Conservation (phyloP, 2,888 invertebrate species). For the Ormia ochracea region DNA sequence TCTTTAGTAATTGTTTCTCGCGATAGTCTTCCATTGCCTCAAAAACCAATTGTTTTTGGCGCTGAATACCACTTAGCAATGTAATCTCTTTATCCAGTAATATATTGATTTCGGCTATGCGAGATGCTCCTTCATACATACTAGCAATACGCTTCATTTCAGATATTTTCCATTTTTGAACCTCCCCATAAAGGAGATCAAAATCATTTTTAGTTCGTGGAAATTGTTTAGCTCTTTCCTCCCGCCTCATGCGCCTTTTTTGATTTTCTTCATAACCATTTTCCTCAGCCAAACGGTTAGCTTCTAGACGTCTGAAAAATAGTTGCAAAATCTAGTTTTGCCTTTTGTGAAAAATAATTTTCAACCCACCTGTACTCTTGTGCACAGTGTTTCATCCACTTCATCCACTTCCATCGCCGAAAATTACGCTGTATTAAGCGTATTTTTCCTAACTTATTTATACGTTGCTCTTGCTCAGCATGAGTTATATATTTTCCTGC, state of each 20-base stretch:
- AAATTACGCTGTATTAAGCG: slow-evolving; percentile 81
- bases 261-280: slow-evolving; percentile 69
- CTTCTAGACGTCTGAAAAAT: slow-evolving; percentile 77
- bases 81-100: slow-evolving; percentile 85
- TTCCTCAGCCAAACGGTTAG: slow-evolving; percentile 71
- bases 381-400: slow-evolving; percentile 78
- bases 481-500: slow-evolving; percentile 82
- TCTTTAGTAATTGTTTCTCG: slow-evolving; percentile 81
- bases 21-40: slow-evolving; percentile 80
- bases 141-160: slow-evolving; percentile 81
- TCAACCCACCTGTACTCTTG: slow-evolving; percentile 76
- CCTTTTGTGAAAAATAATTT: neutral
- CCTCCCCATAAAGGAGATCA: slow-evolving; percentile 82
- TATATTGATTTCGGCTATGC: slow-evolving; percentile 83
- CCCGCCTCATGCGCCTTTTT: slow-evolving; percentile 77
- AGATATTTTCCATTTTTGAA: slow-evolving; percentile 74
- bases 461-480: slow-evolving; percentile 80
- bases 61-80: slow-evolving; percentile 80
- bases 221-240: slow-evolving; percentile 82
- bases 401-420: slow-evolving; percentile 75
- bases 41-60: slow-evolving; percentile 81
- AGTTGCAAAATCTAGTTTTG: neutral
- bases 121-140: slow-evolving; percentile 82
- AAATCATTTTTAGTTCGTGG: slow-evolving; percentile 85
- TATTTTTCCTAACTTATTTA: slow-evolving; percentile 80